These are phyloP conservation scores for Prosapia bicincta DNA, from an alignment of 2,888 invertebrate genomes.

Conservation along the genomic window DNA sequence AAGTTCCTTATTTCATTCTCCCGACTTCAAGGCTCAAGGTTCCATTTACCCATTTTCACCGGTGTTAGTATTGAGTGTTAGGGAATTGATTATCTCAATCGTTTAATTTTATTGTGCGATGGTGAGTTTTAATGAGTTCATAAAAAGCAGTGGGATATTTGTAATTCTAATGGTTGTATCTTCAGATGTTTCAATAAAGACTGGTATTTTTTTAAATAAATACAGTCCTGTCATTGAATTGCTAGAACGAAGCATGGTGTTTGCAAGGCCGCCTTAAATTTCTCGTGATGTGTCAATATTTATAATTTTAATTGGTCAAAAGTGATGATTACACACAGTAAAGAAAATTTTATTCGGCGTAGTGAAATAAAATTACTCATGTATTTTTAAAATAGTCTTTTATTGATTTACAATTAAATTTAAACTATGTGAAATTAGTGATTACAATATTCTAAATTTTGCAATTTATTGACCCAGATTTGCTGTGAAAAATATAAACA, in stretches of 20 bases:
- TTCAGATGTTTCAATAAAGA: not conserved
- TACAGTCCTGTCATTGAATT: not conserved
- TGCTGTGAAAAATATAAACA: not conserved
- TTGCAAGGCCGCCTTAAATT: conserved; percentile 2
- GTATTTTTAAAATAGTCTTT: too few relatives aligned
- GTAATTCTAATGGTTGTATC: not conserved
- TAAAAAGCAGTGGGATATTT: not conserved
- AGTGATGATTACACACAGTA: not conserved
- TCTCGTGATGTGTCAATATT: conserved; percentile 2
- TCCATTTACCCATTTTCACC: not conserved
- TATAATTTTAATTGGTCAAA: not conserved
- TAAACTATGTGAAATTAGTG: not conserved
- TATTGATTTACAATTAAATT: not conserved
- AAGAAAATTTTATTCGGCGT: too few relatives aligned
- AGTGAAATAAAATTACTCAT: too few relatives aligned
- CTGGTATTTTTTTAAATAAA: not conserved
- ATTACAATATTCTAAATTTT: not conserved
- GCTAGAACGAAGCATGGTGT: not conserved
- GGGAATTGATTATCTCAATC: not conserved
- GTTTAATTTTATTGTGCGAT: not conserved
- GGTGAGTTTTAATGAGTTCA: not conserved
- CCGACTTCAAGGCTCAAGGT: not conserved
- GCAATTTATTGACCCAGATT: not conserved
- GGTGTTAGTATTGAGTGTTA: not conserved
- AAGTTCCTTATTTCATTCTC: not conserved